Percentiles rank a stretch among this genome's conserved stretches.
These are phyloP conservation scores for Eupithecia pulchellata DNA, from an alignment of 2,888 invertebrate species.

Conservation along the genomic window DNA sequence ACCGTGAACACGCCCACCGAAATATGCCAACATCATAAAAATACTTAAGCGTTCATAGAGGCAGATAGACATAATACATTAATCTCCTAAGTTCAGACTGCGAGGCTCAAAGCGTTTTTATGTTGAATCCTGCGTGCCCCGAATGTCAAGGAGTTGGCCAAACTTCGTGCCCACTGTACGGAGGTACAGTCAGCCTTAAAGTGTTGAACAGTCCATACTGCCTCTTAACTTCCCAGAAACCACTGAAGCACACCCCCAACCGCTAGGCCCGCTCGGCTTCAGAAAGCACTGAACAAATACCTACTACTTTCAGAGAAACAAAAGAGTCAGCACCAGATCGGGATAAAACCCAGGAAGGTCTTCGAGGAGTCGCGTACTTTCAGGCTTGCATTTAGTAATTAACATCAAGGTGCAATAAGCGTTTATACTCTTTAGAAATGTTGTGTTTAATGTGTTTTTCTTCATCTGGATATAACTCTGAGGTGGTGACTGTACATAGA, in stretches of 20 bases:
- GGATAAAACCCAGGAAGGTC: not conserved
- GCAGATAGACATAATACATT: conserved; percentile 8
- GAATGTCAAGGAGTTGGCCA: conserved; percentile 60
- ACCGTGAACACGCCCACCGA: not conserved
- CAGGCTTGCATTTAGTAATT: not conserved
- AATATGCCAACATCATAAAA: not conserved
- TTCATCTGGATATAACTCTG: not conserved
- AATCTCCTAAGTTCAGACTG: conserved; percentile 13
- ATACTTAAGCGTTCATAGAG: conserved; percentile 14
- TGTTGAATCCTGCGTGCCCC: conserved; percentile 61
- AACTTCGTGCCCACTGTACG: conserved; percentile 49
- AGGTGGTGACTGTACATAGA: not conserved
- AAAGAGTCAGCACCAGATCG: not conserved
- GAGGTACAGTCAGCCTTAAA: not conserved
- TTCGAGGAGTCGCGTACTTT: not conserved
- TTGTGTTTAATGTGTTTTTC: not conserved
- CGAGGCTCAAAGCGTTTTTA: conserved; percentile 60
- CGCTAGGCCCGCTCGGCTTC: not conserved
- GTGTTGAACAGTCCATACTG: not conserved
- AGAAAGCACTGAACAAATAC: not conserved
- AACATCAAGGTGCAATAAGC: no score
- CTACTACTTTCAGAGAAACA: not conserved
- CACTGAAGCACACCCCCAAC: not conserved
- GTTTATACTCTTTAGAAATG: not conserved
- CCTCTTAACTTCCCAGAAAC: not conserved